Percentiles rank a stretch among this genome's conserved stretches.
Conservation (phyloP, 2,888 invertebrate species). For the Aproaerema taeniolella region DNA sequence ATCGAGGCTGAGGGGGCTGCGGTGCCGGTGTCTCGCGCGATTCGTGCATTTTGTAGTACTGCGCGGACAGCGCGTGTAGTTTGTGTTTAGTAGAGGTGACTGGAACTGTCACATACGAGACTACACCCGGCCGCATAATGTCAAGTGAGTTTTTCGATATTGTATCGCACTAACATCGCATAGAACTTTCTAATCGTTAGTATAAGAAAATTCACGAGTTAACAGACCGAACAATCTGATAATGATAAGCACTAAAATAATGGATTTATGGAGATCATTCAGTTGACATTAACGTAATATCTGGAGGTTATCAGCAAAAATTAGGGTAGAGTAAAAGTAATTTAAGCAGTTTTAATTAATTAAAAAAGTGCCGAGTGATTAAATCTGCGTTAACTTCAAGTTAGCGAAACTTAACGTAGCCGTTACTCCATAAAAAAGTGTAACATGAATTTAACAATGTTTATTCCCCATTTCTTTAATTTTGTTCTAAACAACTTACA, state of each 20-base stretch:
- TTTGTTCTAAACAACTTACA: too few relatives aligned
- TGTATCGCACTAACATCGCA: too few relatives aligned
- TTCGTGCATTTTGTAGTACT: constrained; percentile 59
- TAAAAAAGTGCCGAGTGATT: too few relatives aligned
- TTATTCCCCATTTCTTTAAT: too few relatives aligned
- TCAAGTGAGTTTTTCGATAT: constrained; percentile 70
- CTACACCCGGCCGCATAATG: constrained; percentile 69
- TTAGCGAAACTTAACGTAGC: too few relatives aligned
- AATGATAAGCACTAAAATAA: background rate
- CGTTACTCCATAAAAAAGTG: too few relatives aligned
- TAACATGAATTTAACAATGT: too few relatives aligned
- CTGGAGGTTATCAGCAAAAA: constrained; percentile 13
- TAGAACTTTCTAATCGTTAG: too few relatives aligned
- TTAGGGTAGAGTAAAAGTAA: constrained; percentile 16
- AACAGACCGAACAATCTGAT: too few relatives aligned
- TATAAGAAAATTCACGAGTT: too few relatives aligned
- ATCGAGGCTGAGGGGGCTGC: constrained; percentile 40
- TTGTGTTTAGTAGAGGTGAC: constrained; percentile 58
- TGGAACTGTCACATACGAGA: constrained; percentile 61
- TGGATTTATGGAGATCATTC: constrained; percentile 9
- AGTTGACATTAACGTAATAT: constrained; percentile 12
- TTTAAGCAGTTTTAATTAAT: too few relatives aligned
- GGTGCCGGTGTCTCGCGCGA: constrained; percentile 48
- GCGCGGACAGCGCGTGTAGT: constrained; percentile 67
- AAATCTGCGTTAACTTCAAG: too few relatives aligned